Evolutionary conservation across 2,888 invertebrate genomes (phyloP).

Genomic region (Spisula subtruncata): DNA sequence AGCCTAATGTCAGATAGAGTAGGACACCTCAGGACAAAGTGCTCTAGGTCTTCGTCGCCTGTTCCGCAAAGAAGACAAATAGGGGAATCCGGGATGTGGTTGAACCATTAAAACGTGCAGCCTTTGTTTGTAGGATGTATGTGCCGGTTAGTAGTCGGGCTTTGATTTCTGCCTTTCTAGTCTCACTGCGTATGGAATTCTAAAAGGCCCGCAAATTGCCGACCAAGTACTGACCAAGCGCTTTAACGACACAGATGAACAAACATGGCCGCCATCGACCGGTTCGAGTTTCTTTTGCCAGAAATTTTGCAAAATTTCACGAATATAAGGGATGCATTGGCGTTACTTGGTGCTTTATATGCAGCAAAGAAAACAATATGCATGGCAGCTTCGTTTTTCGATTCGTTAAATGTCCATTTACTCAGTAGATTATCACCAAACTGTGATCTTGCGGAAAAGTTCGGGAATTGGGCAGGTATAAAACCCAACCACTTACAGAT

Average conservation of each 20-base stretch:
- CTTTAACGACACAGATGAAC: background rate
- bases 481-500: background rate
- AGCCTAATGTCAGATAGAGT: too few species aligned
- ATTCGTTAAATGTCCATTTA: slow-evolving; percentile 79
- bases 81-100: too few species aligned
- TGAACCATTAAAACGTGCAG: too few species aligned
- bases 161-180: too few species aligned
- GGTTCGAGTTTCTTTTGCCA: slow-evolving; percentile 81
- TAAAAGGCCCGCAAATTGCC: too few species aligned
- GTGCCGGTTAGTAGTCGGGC: too few species aligned
- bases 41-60: too few species aligned
- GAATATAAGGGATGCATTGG: slow-evolving; percentile 79
- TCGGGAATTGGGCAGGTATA: slow-evolving; percentile 95
- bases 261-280: slow-evolving; percentile 82
- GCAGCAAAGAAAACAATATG: slow-evolving; percentile 75
- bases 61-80: too few species aligned
- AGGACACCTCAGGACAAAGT: too few species aligned
- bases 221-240: background rate
- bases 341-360: slow-evolving; percentile 82
- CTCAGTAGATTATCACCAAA: slow-evolving; percentile 73
- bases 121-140: too few species aligned
- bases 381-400: slow-evolving; percentile 65
- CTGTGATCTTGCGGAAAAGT: slow-evolving; percentile 89
- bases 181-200: too few species aligned
- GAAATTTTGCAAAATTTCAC: slow-evolving; percentile 77